Evolutionary conservation across 2,797 vertebrate species (phyloP), one percentile per base, ranked within the genome.

Genomic region (Schizothorax lantsangensis): DNA sequence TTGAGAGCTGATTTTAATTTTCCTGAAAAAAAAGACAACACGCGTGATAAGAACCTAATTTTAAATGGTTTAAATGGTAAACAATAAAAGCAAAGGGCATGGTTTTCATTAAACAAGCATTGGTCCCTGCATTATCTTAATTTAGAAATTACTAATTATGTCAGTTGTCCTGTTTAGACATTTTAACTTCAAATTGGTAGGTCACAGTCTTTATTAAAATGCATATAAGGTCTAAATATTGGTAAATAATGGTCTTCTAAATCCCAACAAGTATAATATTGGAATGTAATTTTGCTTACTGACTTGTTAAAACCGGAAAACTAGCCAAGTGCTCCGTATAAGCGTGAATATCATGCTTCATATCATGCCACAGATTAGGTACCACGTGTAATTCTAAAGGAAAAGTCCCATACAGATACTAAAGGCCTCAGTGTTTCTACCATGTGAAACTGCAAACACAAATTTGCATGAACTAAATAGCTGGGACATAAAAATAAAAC

Each of bases 401-500:
- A 38, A 83, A 69, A 40, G 36, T 26, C 38, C 57, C 30, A 52
- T 66, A 43, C 64, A 84, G 62, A 83, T 33, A 74, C 33, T 64
- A 71, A 83, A 7, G 47, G 12, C 84, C 84, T 77, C 86, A 85
- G 86, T 30, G 73, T 88, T 84, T 57, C 80, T 79, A 83, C 68
- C 68, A 88, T 81, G 75, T 84, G 84, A 88, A 85, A 47, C n/a
- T 57, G 71, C 17, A 36, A 66, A 79, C 30, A 79, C 11, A 10
- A 52, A 73, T 62, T 10, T 78, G 73, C 33, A 73, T 86, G 11
- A 36, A 57, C 68, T 54, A 59, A 83, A 80, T 33, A 81, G 72
- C 54, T 75, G 30, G 23, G 47, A 52, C 47, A n/a, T 89, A 91
- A 83, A 57, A 87, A 89, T 92, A 89, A 75, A 87, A 89, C 79